Percentiles rank a stretch among this genome's conserved stretches.
phyloP scores from a whole-genome alignment of 2,797 vertebrate species.

The Tokudaia muenninki region DNA sequence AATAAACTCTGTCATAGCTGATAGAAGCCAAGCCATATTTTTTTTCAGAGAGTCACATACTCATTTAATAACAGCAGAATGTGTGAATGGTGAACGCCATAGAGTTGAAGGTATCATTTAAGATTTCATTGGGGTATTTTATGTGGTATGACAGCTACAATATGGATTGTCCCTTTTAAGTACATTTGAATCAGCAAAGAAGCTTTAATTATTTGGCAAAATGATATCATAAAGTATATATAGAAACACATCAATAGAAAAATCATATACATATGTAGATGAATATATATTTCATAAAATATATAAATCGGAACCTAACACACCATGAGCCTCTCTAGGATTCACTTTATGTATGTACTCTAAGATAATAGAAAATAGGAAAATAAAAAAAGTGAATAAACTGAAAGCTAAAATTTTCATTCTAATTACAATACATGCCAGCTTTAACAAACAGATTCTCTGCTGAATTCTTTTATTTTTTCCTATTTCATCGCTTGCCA shows the following conservation, averaged over 20 bases:
- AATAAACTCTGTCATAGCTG: constrained; percentile 58
- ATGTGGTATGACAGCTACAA: constrained; percentile 68
- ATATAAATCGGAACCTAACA: background rate
- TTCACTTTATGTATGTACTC: constrained; percentile 46
- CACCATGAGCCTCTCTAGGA: constrained; percentile 45
- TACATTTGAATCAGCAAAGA: constrained; percentile 73
- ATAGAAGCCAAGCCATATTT: constrained; percentile 67
- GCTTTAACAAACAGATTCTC: background rate
- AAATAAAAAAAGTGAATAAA: constrained; percentile 47
- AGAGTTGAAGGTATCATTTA: constrained; percentile 48
- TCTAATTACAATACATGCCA: background rate
- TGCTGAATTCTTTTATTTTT: background rate
- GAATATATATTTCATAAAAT: constrained; percentile 7
- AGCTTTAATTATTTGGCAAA: constrained; percentile 65
- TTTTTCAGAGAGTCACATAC: constrained; percentile 56
- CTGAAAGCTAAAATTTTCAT: background rate
- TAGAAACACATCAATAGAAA: constrained; percentile 29
- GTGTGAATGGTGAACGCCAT: background rate
- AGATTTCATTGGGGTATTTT: constrained; percentile 60
- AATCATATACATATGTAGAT: background rate
- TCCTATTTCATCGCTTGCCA: background rate
- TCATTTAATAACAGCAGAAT: constrained; percentile 62
- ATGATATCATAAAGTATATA: background rate
- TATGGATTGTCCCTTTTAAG: constrained; percentile 68
- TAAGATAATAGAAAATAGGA: constrained; percentile 57